Percentiles rank a stretch among this genome's conserved stretches.
These are phyloP conservation scores for Trigoniulus corallinus DNA, from an alignment of 1,140 invertebrate species.

Conservation along the genomic window DNA sequence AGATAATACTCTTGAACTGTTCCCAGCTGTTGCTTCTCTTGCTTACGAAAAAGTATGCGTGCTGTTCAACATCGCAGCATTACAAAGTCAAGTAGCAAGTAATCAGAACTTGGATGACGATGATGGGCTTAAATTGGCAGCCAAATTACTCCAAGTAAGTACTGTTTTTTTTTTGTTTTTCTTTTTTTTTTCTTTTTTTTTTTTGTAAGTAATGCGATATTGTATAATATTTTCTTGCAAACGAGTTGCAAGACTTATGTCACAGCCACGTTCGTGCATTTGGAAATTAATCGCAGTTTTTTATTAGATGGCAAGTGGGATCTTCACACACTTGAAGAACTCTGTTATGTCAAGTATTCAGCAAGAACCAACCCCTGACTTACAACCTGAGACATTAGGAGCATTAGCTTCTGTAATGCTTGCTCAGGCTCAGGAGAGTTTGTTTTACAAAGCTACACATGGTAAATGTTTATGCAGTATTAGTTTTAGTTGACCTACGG, in stretches of 20 bases:
- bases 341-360: slow-evolving; percentile 68
- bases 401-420: slow-evolving; percentile 79
- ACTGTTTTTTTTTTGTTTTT: slow-evolving; percentile 8
- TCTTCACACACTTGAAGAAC: slow-evolving; percentile 75
- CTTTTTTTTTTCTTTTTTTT: too few species aligned
- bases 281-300: slow-evolving; percentile 7
- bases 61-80: slow-evolving; percentile 90
- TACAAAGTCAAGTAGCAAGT: slow-evolving; percentile 77
- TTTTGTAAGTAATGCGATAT: slow-evolving; percentile 7
- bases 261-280: slow-evolving; percentile 1
- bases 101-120: slow-evolving; percentile 72
- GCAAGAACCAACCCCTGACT: slow-evolving; percentile 87
- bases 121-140: slow-evolving; percentile 81
- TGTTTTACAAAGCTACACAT: slow-evolving; percentile 82
- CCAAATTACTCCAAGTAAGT: slow-evolving; percentile 74
- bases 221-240: slow-evolving; percentile 5
- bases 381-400: slow-evolving; percentile 75
- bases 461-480: slow-evolving; percentile 33
- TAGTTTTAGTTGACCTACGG: slow-evolving; percentile 15
- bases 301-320: slow-evolving; percentile 70
- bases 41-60: slow-evolving; percentile 88
- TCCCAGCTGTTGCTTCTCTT: slow-evolving; percentile 62
- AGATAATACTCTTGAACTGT: too few species aligned
- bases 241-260: neutral
- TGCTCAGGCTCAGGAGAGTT: slow-evolving; percentile 94